phyloP scores from a whole-genome alignment of 2,113 vertebrate genomes.

The Sylvia atricapilla region DNA sequence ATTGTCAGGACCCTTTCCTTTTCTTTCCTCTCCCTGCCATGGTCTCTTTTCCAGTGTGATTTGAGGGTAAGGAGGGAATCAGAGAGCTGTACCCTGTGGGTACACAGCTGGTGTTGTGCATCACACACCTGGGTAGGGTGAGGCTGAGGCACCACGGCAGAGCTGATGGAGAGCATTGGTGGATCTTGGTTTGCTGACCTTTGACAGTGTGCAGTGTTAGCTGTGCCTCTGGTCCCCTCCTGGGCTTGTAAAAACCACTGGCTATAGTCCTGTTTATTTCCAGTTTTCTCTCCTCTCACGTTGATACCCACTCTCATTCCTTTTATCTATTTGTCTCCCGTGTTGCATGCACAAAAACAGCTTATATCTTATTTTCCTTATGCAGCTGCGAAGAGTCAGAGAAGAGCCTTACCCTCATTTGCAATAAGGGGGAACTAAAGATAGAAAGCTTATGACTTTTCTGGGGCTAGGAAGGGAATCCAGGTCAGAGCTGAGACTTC shows the following conservation, averaged over 20 bases:
- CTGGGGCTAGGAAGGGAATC: slow-evolving; percentile 27
- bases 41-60: neutral
- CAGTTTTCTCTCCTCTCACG: fast-evolving
- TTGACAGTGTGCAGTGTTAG: neutral
- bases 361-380: neutral
- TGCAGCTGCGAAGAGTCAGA: neutral
- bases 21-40: neutral
- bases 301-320: neutral
- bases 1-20: neutral
- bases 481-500: slow-evolving; percentile 29
- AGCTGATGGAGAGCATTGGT: neutral
- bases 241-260: neutral
- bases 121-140: neutral
- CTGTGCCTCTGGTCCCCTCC: neutral
- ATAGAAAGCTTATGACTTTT: slow-evolving; percentile 43
- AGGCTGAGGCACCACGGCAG: fast-evolving
- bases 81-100: fast-evolving
- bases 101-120: fast-evolving
- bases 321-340: neutral
- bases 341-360: neutral
- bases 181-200: neutral
- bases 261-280: neutral
- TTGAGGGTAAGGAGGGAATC: fast-evolving
- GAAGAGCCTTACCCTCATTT: neutral
- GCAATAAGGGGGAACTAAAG: slow-evolving; percentile 33